Conservation (phyloP, 92 coral and sea anemone genomes). For the Parazoanthus swiftii region DNA sequence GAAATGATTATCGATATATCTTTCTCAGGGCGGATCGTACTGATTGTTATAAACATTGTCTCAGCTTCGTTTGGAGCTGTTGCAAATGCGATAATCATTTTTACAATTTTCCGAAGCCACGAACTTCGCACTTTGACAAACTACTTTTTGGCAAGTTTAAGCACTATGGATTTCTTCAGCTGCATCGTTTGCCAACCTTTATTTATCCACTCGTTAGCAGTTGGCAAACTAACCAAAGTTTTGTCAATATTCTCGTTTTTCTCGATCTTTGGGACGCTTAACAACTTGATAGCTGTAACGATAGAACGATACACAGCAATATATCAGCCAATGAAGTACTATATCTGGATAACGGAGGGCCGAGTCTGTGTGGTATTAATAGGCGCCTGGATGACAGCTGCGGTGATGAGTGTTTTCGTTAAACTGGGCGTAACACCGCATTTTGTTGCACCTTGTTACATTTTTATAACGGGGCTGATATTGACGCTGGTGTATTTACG, state of each 20-base stretch:
- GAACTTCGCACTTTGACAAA: background rate
- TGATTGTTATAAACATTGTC: background rate
- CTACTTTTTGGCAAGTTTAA: background rate
- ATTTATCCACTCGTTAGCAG: background rate
- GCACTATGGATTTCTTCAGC: background rate
- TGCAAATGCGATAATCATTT: background rate
- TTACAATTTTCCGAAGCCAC: background rate
- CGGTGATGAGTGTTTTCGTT: background rate
- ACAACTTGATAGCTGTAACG: constrained; percentile 12
- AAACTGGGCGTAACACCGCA: background rate
- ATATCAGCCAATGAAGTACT: constrained; percentile 7
- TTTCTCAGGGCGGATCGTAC: background rate
- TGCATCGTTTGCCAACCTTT: background rate
- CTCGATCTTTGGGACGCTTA: background rate
- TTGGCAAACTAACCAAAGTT: background rate
- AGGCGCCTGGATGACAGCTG: background rate
- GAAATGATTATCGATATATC: background rate
- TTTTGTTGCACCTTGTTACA: background rate
- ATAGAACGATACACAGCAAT: background rate
- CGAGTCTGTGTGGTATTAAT: background rate
- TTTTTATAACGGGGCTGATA: background rate
- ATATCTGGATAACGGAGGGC: background rate
- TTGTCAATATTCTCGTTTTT: background rate
- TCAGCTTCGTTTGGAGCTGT: background rate
- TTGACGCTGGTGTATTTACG: background rate